phyloP scores from a whole-genome alignment of 2,888 invertebrate species.

The Barypeithes pellucidus region DNA sequence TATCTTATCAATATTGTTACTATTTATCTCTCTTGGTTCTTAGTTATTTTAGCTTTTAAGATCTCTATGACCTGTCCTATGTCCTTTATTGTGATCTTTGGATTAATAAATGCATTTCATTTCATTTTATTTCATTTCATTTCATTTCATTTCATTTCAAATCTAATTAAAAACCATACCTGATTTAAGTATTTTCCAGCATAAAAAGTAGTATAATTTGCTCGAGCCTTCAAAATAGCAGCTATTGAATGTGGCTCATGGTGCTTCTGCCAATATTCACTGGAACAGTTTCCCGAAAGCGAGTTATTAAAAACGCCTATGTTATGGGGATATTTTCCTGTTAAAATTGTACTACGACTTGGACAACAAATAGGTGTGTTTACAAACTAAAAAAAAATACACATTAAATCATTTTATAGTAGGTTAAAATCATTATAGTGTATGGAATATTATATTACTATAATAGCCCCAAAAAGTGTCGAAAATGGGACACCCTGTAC shows the following conservation, averaged over 20 bases:
- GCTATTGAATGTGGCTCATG: slow-evolving; percentile 82
- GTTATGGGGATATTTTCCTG: slow-evolving; percentile 90
- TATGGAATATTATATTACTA: no score
- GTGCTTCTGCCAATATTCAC: slow-evolving; percentile 77
- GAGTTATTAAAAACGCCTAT: slow-evolving; percentile 87
- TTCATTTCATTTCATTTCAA: no score
- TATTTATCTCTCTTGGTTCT: no score
- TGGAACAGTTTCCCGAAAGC: slow-evolving; percentile 83
- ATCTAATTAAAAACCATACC: slow-evolving; percentile 70
- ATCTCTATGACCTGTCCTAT: no score
- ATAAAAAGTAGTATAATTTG: slow-evolving; percentile 87
- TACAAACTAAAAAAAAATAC: slow-evolving; percentile 77
- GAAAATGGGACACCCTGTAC: no score
- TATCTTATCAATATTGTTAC: no score
- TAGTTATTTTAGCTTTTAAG: no score
- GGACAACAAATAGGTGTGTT: slow-evolving; percentile 93
- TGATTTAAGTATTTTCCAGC: slow-evolving; percentile 96
- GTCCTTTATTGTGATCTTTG: no score
- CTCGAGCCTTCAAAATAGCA: slow-evolving; percentile 75
- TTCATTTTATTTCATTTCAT: no score
- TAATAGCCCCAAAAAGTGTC: no score
- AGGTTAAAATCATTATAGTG: no score
- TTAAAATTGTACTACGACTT: slow-evolving; percentile 88
- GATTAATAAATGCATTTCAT: no score
- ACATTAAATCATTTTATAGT: neutral